These are phyloP conservation scores for Pseudomugil tenellus DNA, from an alignment of 2,797 vertebrate genomes.

Conservation along the genomic window DNA sequence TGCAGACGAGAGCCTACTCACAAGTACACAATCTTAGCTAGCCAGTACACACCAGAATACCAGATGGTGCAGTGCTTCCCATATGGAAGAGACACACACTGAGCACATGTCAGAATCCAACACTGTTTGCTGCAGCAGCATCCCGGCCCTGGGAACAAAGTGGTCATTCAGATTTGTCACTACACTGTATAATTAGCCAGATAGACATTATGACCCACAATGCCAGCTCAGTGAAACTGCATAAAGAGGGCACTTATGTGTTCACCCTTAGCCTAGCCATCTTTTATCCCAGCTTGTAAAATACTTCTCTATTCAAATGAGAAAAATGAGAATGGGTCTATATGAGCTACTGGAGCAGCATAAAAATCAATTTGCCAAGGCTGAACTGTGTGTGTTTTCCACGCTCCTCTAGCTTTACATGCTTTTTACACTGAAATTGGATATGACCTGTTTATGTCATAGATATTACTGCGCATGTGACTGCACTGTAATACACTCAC, in stretches of 20 bases:
- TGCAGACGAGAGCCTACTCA: slow-evolving; percentile 67
- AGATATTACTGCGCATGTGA: slow-evolving; percentile 11
- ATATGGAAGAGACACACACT: slow-evolving; percentile 80
- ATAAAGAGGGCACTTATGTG: slow-evolving; percentile 94
- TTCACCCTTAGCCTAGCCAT: slow-evolving; percentile 74
- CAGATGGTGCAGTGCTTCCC: slow-evolving; percentile 82
- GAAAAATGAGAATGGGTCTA: slow-evolving; percentile 31
- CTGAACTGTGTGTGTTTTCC: slow-evolving; percentile 31
- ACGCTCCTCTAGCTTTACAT: slow-evolving; percentile 10
- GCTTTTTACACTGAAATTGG: slow-evolving; percentile 6
- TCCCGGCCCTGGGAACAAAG: slow-evolving; percentile 81
- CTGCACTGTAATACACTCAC: slow-evolving; percentile 8
- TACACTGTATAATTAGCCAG: slow-evolving; percentile 90
- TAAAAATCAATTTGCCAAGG: slow-evolving; percentile 44
- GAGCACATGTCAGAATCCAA: slow-evolving; percentile 81
- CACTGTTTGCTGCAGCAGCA: slow-evolving; percentile 79
- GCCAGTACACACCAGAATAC: slow-evolving; percentile 76
- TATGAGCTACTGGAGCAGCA: slow-evolving; percentile 41
- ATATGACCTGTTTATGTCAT: slow-evolving; percentile 24
- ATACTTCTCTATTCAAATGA: slow-evolving; percentile 50
- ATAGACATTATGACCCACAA: slow-evolving; percentile 90
- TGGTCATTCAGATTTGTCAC: slow-evolving; percentile 92
- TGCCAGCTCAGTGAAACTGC: slow-evolving; percentile 90
- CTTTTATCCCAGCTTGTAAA: slow-evolving; percentile 70
- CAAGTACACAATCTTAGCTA: slow-evolving; percentile 64